Percentiles rank a stretch among this genome's conserved stretches.
phyloP scores from a whole-genome alignment of 2,797 vertebrate species.

The Sebastes wilsoni region DNA sequence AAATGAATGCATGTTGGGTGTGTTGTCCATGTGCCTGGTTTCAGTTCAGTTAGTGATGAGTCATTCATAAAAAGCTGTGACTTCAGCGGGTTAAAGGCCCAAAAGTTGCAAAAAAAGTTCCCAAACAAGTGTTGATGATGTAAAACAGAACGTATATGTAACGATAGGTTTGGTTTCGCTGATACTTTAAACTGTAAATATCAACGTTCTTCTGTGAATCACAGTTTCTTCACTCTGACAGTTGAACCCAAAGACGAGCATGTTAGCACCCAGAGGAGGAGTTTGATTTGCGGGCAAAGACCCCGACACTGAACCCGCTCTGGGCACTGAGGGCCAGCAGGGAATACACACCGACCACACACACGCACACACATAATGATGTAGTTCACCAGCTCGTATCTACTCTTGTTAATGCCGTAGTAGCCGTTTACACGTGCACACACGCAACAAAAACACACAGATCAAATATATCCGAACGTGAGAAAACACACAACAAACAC shows the following conservation, averaged over 20 bases:
- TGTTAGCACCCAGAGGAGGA: slow-evolving; percentile 48
- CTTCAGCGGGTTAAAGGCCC: background rate
- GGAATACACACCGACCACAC: slow-evolving; percentile 50
- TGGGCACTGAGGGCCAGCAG: slow-evolving; percentile 51
- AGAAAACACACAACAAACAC: slow-evolving; percentile 32
- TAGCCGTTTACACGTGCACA: background rate
- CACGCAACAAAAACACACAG: slow-evolving; percentile 3
- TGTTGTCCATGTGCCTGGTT: background rate
- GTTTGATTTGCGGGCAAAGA: slow-evolving; percentile 62
- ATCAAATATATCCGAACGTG: slow-evolving; percentile 36
- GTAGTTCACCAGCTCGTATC: background rate
- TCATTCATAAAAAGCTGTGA: background rate
- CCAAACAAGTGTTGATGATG: background rate
- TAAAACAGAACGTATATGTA: background rate
- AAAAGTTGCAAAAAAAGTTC: background rate
- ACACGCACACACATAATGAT: slow-evolving; percentile 14
- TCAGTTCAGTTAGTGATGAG: background rate
- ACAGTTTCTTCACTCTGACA: slow-evolving; percentile 32
- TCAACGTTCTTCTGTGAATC: background rate
- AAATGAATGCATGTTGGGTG: background rate
- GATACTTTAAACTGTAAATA: background rate
- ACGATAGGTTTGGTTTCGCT: background rate
- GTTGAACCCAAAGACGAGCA: slow-evolving; percentile 36
- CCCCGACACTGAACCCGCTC: slow-evolving; percentile 63
- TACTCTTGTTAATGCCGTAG: background rate